Percentiles rank a stretch among this genome's conserved stretches.
Conservation (phyloP, 1,140 invertebrate species). For the Drosophila dunni region DNA sequence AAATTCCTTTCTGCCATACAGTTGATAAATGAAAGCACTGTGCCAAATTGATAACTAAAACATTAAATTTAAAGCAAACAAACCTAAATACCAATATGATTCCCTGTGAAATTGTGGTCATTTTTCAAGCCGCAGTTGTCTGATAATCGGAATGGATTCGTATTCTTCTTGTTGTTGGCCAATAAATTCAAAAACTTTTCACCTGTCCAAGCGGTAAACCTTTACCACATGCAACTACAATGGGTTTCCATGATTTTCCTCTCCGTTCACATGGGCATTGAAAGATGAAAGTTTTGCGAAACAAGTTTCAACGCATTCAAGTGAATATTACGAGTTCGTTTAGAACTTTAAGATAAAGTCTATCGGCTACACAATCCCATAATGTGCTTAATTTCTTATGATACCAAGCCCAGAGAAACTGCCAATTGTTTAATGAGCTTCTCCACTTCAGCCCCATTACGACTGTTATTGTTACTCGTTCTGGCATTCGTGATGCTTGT, state of each 20-base stretch:
- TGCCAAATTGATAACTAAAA: background rate
- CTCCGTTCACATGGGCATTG: slow-evolving; percentile 29
- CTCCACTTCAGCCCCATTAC: slow-evolving; percentile 31
- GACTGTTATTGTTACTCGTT: slow-evolving; percentile 38
- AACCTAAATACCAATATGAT: background rate
- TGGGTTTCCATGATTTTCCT: slow-evolving; percentile 16
- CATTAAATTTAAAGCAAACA: background rate
- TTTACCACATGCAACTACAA: slow-evolving; percentile 28
- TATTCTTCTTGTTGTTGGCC: slow-evolving; percentile 35
- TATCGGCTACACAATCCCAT: slow-evolving; percentile 9
- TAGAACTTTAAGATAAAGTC: slow-evolving; percentile 55
- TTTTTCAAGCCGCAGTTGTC: slow-evolving; percentile 32
- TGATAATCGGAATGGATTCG: slow-evolving; percentile 55
- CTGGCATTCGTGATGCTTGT: slow-evolving; percentile 18
- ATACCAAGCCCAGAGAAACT: slow-evolving; percentile 44
- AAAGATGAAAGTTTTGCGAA: slow-evolving; percentile 56
- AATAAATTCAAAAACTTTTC: slow-evolving; percentile 73
- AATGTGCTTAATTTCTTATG: slow-evolving; percentile 67
- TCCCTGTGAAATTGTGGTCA: slow-evolving; percentile 9
- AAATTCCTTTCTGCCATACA: slow-evolving; percentile 38
- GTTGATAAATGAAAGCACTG: background rate
- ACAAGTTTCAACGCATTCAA: slow-evolving; percentile 55
- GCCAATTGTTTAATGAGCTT: slow-evolving; percentile 81
- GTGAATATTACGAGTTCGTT: slow-evolving; percentile 25
- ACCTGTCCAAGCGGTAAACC: slow-evolving; percentile 40